A percentile compares a stretch with the other conserved stretches of the same genome.
phyloP scores from a whole-genome alignment of 2,797 vertebrate species.

The Chaetophractus vellerosus region DNA sequence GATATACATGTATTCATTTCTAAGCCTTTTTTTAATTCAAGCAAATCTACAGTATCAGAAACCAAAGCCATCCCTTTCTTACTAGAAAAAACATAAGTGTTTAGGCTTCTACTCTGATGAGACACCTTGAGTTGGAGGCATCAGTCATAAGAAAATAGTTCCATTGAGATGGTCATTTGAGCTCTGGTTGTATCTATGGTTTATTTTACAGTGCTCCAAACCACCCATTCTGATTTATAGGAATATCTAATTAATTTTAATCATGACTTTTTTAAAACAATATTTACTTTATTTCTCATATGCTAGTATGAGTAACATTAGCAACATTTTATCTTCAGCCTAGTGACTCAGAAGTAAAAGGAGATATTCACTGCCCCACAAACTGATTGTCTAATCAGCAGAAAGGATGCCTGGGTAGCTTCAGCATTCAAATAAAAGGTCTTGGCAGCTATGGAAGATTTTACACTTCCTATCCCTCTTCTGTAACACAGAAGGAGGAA shows the following conservation, averaged over 20 bases:
- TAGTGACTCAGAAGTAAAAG: not conserved
- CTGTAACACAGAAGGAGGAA: fast-evolving
- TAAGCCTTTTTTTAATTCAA: not conserved
- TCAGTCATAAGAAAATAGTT: not conserved
- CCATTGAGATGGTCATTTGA: not conserved
- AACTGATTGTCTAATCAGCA: not conserved
- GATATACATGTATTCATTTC: not conserved
- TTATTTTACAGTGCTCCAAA: not conserved
- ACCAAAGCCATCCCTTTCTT: slow-evolving; percentile 2
- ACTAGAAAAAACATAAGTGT: not conserved
- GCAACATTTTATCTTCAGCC: not conserved
- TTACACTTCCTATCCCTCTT: not conserved
- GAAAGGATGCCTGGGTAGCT: fast-evolving
- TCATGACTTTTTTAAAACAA: not conserved
- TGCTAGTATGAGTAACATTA: not conserved
- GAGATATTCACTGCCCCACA: not conserved
- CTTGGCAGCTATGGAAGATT: not conserved
- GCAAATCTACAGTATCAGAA: not conserved
- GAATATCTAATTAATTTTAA: not conserved
- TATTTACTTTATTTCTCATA: not conserved
- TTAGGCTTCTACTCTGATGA: not conserved
- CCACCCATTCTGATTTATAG: not conserved
- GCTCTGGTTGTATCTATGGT: not conserved
- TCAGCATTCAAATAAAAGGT: not conserved
- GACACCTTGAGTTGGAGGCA: not conserved